Conservation (phyloP, 2,888 invertebrate species). For the Germaria angustata region DNA sequence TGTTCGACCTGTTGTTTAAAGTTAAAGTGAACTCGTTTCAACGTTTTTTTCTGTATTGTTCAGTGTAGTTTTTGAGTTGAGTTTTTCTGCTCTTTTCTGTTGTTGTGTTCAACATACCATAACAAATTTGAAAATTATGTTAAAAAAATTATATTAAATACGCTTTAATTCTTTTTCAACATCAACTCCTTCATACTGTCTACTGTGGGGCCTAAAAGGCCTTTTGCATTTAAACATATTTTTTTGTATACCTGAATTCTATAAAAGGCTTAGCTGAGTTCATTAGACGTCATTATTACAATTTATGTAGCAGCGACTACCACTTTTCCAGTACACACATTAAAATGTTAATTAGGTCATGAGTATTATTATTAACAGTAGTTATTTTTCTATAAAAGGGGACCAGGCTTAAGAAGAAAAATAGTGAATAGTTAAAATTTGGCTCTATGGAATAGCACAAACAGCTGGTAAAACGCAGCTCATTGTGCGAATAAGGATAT, state of each 20-base stretch:
- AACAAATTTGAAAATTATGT: constrained; percentile 64
- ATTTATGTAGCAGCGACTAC: constrained; percentile 23
- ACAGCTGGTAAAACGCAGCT: too few relatives aligned
- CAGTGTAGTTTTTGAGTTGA: background rate
- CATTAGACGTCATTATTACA: constrained; percentile 61
- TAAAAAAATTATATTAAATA: constrained; percentile 58
- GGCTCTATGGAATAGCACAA: too few relatives aligned
- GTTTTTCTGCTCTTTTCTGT: constrained; percentile 5
- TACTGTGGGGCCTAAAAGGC: background rate
- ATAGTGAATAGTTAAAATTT: too few relatives aligned
- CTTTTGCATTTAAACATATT: constrained; percentile 1
- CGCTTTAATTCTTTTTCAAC: constrained; percentile 50
- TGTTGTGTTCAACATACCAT: constrained; percentile 37
- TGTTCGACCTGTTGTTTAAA: constrained; percentile 52
- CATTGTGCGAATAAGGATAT: too few relatives aligned
- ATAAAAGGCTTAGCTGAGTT: constrained; percentile 38
- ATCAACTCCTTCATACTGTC: constrained; percentile 46
- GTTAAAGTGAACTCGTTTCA: constrained; percentile 50
- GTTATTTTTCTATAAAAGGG: too few relatives aligned
- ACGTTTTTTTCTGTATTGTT: background rate
- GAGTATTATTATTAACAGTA: background rate
- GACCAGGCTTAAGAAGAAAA: too few relatives aligned
- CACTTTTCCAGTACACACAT: constrained; percentile 43
- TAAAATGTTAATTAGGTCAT: constrained; percentile 63
- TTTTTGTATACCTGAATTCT: background rate